Base-by-base conservation (phyloP, 23 tunicate species). In the Clavelina lepadiformis region DNA sequence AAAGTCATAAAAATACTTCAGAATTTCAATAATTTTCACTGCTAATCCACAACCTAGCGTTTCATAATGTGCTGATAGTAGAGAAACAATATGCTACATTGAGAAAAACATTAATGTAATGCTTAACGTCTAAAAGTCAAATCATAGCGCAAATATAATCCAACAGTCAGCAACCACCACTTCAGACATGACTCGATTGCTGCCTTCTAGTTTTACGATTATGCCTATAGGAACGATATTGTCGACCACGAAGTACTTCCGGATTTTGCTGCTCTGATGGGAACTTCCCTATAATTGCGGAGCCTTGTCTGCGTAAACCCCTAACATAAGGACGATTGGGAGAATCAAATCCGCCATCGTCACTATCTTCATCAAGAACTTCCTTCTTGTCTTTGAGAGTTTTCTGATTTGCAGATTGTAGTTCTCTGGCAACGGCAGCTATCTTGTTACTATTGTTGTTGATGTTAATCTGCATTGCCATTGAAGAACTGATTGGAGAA, bases 271-370 rank as follows among this genome's bases (percentile, higher is more conserved):
- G 49, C 5, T 31, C 35, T 22, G 51, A 13, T 5, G 50, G 45
- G 8, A 46, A 3, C 22, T 61, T 63, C 1, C 51, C 50, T 2
- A 78, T 51, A n/a, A 68, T 71, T 2, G 84, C 84, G 19, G 84
- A 78, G 11, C 74, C 74, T 30, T 78, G 84, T 8, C 76, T 58
- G 31, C 61, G 75, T 8, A 78, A 44, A 3, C 86, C 86, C 20
- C 76, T 73, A 11, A 75, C 77, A 33, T 35, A 71, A 33, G 86
- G 86, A 18, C 78, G 55, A 18, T 25, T 50, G 26, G 86, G 72
- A 25, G 78, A 61, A 25, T 65, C 78, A 51, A 80, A 80, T 0
- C 86, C 86, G 1, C 86, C 86, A 21, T 80, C 78, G 52, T 80
- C 86, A 47, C 38, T 68, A 29, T 80, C 86, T 5, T 56, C 45